Evolutionary conservation across 2,797 vertebrate species (phyloP).

Genomic region (Triplophysa yarkandensis): DNA sequence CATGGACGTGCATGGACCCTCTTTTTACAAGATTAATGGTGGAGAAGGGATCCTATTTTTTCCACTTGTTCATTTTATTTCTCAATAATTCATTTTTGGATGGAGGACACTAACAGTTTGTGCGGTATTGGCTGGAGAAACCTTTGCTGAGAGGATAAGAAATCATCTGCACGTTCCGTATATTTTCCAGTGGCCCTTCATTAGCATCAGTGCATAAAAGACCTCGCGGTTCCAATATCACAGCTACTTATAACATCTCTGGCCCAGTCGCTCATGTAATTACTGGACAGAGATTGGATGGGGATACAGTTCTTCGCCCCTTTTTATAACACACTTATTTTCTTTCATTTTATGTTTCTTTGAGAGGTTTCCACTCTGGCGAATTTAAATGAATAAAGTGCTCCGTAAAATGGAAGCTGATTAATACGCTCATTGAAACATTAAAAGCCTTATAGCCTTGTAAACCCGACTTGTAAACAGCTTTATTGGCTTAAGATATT

Average conservation of each 20-base stretch:
- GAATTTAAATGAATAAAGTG: slow-evolving; percentile 36
- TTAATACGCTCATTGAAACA: slow-evolving; percentile 37
- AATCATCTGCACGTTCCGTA: slow-evolving; percentile 17
- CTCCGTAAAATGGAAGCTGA: slow-evolving; percentile 34
- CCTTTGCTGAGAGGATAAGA: slow-evolving; percentile 52
- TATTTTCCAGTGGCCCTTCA: slow-evolving; percentile 50
- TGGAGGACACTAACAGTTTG: slow-evolving; percentile 51
- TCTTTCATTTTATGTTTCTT: slow-evolving; percentile 35
- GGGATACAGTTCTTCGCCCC: slow-evolving; percentile 19
- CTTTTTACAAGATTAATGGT: slow-evolving; percentile 62
- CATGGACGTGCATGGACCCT: slow-evolving; percentile 53
- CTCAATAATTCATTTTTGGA: slow-evolving; percentile 67
- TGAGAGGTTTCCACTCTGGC: slow-evolving; percentile 36
- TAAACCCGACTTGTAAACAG: slow-evolving; percentile 27
- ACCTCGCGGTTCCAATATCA: slow-evolving; percentile 33
- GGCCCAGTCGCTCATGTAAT: slow-evolving; percentile 35
- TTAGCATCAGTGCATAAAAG: slow-evolving; percentile 15
- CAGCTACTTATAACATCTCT: slow-evolving; percentile 43
- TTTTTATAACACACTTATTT: slow-evolving; percentile 18
- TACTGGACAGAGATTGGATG: slow-evolving; percentile 43
- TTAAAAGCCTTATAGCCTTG: slow-evolving; percentile 30
- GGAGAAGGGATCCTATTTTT: slow-evolving; percentile 39
- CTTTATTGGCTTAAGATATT: slow-evolving; percentile 42
- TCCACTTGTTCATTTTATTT: slow-evolving; percentile 63
- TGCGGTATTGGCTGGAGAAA: slow-evolving; percentile 50